These are phyloP conservation scores for Eupleurogrammus muticus DNA, from an alignment of 2,797 vertebrate species.

Conservation along the genomic window DNA sequence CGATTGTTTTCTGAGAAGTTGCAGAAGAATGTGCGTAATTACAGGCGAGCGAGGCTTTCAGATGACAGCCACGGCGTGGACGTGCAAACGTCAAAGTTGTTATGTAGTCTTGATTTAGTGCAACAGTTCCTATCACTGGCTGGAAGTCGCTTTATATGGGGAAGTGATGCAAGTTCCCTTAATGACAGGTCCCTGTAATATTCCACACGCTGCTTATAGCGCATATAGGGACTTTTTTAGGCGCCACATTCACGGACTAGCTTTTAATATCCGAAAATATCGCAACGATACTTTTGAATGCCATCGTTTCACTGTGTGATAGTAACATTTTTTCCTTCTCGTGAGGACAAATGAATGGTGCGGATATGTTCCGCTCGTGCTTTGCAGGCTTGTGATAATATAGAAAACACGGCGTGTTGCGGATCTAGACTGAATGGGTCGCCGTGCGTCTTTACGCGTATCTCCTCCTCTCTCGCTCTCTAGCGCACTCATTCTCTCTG, in stretches of 20 bases:
- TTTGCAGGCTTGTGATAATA: conserved; percentile 21
- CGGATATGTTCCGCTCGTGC: not conserved
- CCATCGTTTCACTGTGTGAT: not conserved
- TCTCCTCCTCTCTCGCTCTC: conserved; percentile 20
- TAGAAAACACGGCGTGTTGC: conserved; percentile 44
- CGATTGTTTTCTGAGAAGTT: not conserved
- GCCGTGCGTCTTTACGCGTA: conserved; percentile 54
- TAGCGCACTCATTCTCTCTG: conserved; percentile 4
- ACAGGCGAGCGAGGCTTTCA: conserved; percentile 27
- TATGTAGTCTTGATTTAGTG: not conserved
- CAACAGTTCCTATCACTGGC: not conserved
- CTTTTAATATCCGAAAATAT: not conserved
- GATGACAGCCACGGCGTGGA: conserved; percentile 51
- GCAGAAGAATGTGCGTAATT: conserved; percentile 24
- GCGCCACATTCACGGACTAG: not conserved
- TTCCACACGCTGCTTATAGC: not conserved
- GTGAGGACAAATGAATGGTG: not conserved
- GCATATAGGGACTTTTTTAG: not conserved
- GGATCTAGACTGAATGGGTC: conserved; percentile 43
- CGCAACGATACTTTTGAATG: not conserved
- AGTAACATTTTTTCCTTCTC: not conserved
- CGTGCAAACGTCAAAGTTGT: conserved; percentile 49
- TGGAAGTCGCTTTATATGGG: conserved; percentile 15
- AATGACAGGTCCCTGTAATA: not conserved
- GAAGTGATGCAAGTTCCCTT: conserved; percentile 62